Conservation (phyloP, 2,113 vertebrate species). For the Azemiops feae region DNA sequence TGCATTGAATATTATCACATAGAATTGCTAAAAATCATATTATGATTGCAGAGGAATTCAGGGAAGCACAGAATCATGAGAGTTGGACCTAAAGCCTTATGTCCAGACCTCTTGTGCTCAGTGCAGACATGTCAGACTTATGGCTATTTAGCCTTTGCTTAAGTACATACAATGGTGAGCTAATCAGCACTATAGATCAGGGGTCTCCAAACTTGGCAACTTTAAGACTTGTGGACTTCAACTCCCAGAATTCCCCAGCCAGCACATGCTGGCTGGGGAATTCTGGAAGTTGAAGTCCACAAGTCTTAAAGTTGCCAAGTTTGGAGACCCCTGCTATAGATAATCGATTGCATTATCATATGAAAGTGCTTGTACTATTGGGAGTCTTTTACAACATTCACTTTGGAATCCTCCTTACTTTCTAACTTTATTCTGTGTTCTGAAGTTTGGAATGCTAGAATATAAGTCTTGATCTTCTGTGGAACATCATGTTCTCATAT, state of each 20-base stretch:
- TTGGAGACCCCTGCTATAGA: background rate
- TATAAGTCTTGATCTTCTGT: background rate
- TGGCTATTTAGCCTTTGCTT: background rate
- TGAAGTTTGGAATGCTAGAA: background rate
- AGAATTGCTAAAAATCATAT: background rate
- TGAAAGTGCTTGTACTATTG: background rate
- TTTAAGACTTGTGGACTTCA: no score
- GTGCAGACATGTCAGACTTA: background rate
- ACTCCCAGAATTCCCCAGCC: no score
- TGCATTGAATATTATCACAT: background rate
- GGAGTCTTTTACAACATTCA: background rate
- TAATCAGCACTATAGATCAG: background rate
- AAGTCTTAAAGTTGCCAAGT: no score
- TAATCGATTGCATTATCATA: background rate
- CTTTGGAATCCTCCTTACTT: background rate
- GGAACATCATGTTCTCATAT: background rate
- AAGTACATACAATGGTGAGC: background rate
- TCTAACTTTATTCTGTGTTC: background rate
- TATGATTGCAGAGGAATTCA: background rate
- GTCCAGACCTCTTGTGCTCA: background rate
- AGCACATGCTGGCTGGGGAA: no score
- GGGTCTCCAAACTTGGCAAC: no score
- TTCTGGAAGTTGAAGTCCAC: no score
- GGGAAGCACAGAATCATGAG: background rate
- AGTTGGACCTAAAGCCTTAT: background rate